Evolutionary conservation across 2,888 invertebrate species (phyloP).

Genomic region (Celastrina argiolus): DNA sequence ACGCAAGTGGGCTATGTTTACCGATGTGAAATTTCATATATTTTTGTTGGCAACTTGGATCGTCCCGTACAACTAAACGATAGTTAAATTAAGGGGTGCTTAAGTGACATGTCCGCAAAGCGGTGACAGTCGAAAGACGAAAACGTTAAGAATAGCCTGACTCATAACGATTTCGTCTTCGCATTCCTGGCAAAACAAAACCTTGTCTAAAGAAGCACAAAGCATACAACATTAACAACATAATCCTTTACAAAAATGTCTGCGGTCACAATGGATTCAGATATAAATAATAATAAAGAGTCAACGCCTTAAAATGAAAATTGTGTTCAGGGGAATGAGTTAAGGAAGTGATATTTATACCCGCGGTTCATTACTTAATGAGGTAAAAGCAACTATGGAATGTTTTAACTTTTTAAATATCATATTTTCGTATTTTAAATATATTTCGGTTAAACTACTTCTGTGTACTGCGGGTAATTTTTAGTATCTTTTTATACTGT

Average conservation of each 20-base stretch:
- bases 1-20: no score
- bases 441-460: not conserved
- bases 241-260: slow-evolving; percentile 21
- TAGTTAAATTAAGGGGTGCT: no score
- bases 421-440: slow-evolving; percentile 28
- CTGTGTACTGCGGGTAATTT: not conserved
- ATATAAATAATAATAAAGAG: slow-evolving; percentile 67
- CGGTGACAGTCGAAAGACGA: no score
- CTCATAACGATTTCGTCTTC: not conserved
- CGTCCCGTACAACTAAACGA: no score
- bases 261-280: slow-evolving; percentile 25
- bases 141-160: no score
- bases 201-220: not conserved
- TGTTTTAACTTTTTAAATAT: slow-evolving; percentile 34
- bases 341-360: slow-evolving; percentile 74
- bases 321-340: slow-evolving; percentile 58
- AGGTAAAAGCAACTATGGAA: slow-evolving; percentile 41
- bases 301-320: slow-evolving; percentile 71
- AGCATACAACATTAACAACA: slow-evolving; percentile 7
- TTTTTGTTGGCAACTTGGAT: no score
- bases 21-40: no score
- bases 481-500: not conserved
- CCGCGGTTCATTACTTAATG: slow-evolving; percentile 52
- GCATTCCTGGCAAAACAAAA: not conserved
- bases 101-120: no score